Evolutionary conservation across 2,797 vertebrate species (phyloP).

Genomic region (Falco biarmicus): DNA sequence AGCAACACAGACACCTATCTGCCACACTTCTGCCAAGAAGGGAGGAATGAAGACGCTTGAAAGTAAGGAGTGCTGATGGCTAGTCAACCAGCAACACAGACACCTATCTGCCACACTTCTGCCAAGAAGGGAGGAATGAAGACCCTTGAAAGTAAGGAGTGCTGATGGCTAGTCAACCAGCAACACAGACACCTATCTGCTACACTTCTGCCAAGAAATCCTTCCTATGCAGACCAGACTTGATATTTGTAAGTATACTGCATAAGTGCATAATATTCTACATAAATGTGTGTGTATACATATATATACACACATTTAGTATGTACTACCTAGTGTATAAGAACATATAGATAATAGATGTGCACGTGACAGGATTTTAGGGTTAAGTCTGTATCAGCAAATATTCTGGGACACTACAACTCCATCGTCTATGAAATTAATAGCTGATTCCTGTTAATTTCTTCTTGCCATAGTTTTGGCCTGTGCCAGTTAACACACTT

Average conservation of each 20-base stretch:
- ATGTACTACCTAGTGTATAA: background rate
- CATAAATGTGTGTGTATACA: background rate
- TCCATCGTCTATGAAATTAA: background rate
- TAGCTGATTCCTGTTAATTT: constrained; percentile 22
- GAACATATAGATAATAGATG: background rate
- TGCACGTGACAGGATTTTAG: background rate
- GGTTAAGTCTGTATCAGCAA: background rate
- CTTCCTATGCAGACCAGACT: background rate
- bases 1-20: background rate
- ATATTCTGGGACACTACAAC: background rate
- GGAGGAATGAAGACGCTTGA: no score
- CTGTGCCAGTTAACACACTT: background rate
- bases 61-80: no score
- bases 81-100: no score
- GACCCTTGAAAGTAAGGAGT: no score
- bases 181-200: no score
- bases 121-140: background rate
- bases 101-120: background rate
- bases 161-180: no score
- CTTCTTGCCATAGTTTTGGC: background rate
- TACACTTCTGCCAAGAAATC: background rate
- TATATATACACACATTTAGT: no score
- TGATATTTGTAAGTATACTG: background rate
- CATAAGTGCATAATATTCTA: background rate
- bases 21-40: background rate